Percentiles rank a stretch among this genome's conserved stretches.
These are phyloP conservation scores for Brachycybe producta DNA, from an alignment of 2,888 invertebrate genomes.

Conservation along the genomic window DNA sequence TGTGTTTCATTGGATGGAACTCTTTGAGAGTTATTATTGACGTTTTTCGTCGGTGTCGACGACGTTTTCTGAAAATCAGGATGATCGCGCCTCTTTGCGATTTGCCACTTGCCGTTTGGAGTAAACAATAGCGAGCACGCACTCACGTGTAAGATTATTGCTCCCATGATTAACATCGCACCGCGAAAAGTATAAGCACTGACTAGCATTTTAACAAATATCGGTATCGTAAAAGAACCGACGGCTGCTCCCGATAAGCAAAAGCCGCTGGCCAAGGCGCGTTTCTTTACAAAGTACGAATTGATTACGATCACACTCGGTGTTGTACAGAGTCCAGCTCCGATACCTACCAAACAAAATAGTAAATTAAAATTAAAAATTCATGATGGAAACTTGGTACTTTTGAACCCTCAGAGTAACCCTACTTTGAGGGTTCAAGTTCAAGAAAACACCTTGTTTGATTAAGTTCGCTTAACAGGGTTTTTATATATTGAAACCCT, in stretches of 20 bases:
- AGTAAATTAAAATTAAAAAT: too few relatives aligned
- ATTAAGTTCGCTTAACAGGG: too few relatives aligned
- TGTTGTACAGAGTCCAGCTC: constrained; percentile 32
- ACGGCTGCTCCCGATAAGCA: constrained; percentile 61
- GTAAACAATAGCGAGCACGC: constrained; percentile 47
- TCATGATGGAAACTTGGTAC: too few relatives aligned
- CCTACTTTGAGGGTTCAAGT: too few relatives aligned
- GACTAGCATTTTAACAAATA: constrained; percentile 25
- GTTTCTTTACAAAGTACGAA: constrained; percentile 51
- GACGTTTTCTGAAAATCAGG: too few relatives aligned
- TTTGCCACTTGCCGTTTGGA: constrained; percentile 13
- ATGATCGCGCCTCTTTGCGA: too few relatives aligned
- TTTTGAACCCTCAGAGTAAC: too few relatives aligned
- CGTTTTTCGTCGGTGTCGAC: too few relatives aligned
- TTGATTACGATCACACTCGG: constrained; percentile 48
- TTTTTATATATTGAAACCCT: too few relatives aligned
- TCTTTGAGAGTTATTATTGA: too few relatives aligned
- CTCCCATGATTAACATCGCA: constrained; percentile 53
- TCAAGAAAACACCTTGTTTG: too few relatives aligned
- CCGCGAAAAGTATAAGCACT: constrained; percentile 43
- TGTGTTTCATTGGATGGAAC: too few relatives aligned
- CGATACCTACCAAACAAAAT: constrained; percentile 28
- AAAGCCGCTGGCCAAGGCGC: constrained; percentile 59
- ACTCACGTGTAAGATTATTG: constrained; percentile 61
- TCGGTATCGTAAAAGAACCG: constrained; percentile 43